Base-by-base conservation (phyloP, 2,797 vertebrate genomes). In the Bovichtus diacanthus region DNA sequence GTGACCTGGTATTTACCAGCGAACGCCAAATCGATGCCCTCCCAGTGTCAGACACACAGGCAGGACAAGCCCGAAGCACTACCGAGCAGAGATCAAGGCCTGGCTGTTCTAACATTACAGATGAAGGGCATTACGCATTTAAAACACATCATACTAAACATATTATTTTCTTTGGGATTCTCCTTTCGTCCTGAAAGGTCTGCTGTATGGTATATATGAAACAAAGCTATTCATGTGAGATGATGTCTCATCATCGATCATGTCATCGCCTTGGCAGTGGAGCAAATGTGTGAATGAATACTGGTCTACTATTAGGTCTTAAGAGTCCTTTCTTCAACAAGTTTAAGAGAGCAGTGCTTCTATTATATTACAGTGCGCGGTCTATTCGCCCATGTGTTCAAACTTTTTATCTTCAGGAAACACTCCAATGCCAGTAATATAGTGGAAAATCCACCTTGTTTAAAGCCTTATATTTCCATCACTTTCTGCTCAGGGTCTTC, bases 1-100 rank as follows among this genome's bases (percentile, higher is more conserved):
- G 81, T 87, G 91, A 93, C 92, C 93, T 92, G 87, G 88, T 93
- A 93, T 94, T 94, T 94, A 92, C 90, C 88, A 82, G 80, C 78
- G 65, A 84, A 73, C 39, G 53, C 36, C 41, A 72, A 90, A 92
- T 94, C 91, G 88, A 93, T 93, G 88, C 50, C 79, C 59, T 80
- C 79, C 83, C 47, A 70, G 81, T 55, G 47, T 60, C 71, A 88
- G 46, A 78, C 82, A 63, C 74, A 81, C 47, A 53, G 68, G 70
- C 76, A 71, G 81, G 73, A 74, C 80, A 87, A 81, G 6, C 23
- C 61, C 19, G 19, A 63, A 78, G 74, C 72, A 73, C 44, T 39
- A 56, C 60, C 59, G 59, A 80, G 59, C 74, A 63, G 49, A 56
- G 68, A 87, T 21, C 79, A 59, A 80, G 46, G 50, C 46, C 47